Percentiles rank a stretch among this genome's conserved stretches.
These are phyloP conservation scores for Drosophila teissieri DNA, from an alignment of 1,140 invertebrate species.

Conservation along the genomic window DNA sequence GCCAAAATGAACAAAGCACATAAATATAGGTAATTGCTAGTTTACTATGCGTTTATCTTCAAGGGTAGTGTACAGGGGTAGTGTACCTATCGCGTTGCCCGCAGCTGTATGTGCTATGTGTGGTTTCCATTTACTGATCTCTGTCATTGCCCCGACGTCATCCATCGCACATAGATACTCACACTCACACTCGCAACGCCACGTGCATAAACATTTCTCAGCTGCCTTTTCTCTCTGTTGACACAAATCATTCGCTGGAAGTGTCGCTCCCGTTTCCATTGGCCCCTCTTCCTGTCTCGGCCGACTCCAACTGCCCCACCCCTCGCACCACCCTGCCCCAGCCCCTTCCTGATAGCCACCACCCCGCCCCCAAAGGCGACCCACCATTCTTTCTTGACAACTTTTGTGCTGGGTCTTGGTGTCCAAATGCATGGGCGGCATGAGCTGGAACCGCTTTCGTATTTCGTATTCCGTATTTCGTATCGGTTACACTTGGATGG, in stretches of 20 bases:
- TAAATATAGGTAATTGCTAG: too few species aligned
- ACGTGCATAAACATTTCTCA: conserved; percentile 59
- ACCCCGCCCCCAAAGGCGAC: neutral
- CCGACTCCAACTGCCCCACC: neutral
- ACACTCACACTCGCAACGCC: conserved; percentile 25
- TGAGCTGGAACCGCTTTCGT: conserved; percentile 38
- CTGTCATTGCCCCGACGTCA: conserved; percentile 49
- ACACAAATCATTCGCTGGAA: conserved; percentile 78
- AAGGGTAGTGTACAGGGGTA: too few species aligned
- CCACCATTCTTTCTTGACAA: conserved; percentile 16
- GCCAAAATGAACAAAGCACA: too few species aligned
- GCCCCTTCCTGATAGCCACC: conserved; percentile 1
- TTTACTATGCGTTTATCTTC: too few species aligned
- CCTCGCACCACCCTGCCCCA: neutral
- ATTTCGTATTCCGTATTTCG: conserved; percentile 46
- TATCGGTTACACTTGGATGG: conserved; percentile 61
- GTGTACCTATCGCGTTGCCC: neutral
- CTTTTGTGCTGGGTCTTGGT: conserved; percentile 59
- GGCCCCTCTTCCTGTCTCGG: conserved; percentile 22
- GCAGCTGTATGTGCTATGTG: conserved; percentile 18
- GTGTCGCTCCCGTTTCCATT: conserved; percentile 58
- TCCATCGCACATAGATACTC: conserved; percentile 23
- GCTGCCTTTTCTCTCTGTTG: conserved; percentile 68
- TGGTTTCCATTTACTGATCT: conserved; percentile 47
- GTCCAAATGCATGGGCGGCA: conserved; percentile 53